Evolutionary conservation across 2,888 invertebrate genomes (phyloP), one percentile per base, ranked within the genome.

Genomic region (Seira musarum): DNA sequence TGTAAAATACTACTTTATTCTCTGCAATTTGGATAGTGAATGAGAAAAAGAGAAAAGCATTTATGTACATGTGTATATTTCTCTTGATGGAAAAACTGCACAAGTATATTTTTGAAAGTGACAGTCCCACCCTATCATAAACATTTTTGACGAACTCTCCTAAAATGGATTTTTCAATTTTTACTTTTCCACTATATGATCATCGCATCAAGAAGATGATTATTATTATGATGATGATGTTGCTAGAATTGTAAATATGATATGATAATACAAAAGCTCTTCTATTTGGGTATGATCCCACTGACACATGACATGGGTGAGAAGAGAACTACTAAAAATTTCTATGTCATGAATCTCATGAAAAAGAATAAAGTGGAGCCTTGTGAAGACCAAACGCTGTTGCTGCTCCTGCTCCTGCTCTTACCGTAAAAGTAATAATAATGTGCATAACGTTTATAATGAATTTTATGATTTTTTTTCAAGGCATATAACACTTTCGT

Each of bases 81-180:
- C 40, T 40, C 40, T 40, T 40, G 40, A 40, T 40, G 40, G 40
- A 40, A 40, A 40, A 40, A 40, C 40, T 40, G 40, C 40, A 40
- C 40, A 40, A 40, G 40, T 40, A 40, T 40, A 6, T 66, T 24
- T 74, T 70, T 66, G 78, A 78, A 78, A 78, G 78, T 71, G 71
- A 78, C 78, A 78, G 78, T 78, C 78, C 71, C 78, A 78, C 78
- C 78, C 78, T 71, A 65, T 66, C 78, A 71, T 78, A 78, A 78
- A 78, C 71, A 77, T 71, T 71, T 78, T 40, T 17, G 69, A 57
- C 57, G 57, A 63, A 71, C 66, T 65, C 71, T 19, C 78, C 78
- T 66, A 66, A 78, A 78, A 78, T 78, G 78, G 78, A 78, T 71
- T 71, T 78, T 78, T 78, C 78, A 78, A 78, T 78, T 78, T 78